These are phyloP conservation scores for Zaprionus obscuricornis DNA, from an alignment of 2,888 invertebrate genomes.

Conservation along the genomic window DNA sequence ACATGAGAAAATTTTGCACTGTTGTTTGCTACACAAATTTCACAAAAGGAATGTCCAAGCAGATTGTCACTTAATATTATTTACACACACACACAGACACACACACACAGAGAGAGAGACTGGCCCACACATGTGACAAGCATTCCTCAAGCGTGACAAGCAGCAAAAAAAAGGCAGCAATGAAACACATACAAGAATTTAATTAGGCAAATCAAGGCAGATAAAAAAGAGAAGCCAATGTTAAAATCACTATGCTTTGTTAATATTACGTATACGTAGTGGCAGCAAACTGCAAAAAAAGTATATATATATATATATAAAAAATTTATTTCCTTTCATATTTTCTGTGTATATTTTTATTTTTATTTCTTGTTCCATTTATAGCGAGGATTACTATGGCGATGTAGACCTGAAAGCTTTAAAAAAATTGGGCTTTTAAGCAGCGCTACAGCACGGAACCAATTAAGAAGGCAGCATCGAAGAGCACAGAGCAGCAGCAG, in stretches of 20 bases:
- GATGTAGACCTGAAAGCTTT: slow-evolving; percentile 94
- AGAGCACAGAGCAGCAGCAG: slow-evolving; percentile 25
- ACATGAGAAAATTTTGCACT: background rate
- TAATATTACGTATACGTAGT: slow-evolving; percentile 32
- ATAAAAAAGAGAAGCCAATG: slow-evolving; percentile 16
- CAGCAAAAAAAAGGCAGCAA: background rate
- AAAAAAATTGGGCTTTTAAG: slow-evolving; percentile 89
- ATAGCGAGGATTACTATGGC: slow-evolving; percentile 95
- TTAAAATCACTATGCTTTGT: slow-evolving; percentile 22
- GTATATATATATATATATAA: slow-evolving; percentile 33
- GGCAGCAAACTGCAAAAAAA: slow-evolving; percentile 5
- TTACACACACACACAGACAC: background rate
- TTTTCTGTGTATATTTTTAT: slow-evolving; percentile 52
- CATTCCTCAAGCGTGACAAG: slow-evolving; percentile 16
- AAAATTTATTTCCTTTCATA: slow-evolving; percentile 37
- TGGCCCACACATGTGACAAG: background rate
- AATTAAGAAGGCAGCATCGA: slow-evolving; percentile 19
- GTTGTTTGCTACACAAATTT: too few relatives aligned
- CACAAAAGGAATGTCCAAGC: background rate
- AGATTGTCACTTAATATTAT: slow-evolving; percentile 11
- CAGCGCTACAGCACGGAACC: slow-evolving; percentile 15
- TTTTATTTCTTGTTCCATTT: slow-evolving; percentile 54
- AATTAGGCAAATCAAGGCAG: slow-evolving; percentile 45
- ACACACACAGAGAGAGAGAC: background rate
- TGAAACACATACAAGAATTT: slow-evolving; percentile 11